These are phyloP conservation scores for Actinostola sp. DNA, from an alignment of 92 coral and sea anemone species.

Conservation along the genomic window DNA sequence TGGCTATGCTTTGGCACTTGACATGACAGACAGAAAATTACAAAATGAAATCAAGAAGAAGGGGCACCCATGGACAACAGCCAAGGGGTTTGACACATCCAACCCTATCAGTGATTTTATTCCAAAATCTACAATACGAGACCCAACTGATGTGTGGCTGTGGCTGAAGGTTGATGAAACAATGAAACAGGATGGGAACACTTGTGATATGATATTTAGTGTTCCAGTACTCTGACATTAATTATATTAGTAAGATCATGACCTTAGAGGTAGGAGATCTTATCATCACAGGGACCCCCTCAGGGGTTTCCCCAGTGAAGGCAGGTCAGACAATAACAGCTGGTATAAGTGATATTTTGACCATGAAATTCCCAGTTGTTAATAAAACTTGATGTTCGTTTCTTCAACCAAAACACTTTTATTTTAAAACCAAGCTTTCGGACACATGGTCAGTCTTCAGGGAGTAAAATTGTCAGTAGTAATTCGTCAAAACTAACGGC, in stretches of 20 bases:
- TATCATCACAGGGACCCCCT: slow-evolving; percentile 91
- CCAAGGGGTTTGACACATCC: slow-evolving; percentile 96
- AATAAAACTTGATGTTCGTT: slow-evolving; percentile 33
- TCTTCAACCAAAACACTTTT: too few relatives aligned
- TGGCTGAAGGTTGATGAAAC: slow-evolving; percentile 90
- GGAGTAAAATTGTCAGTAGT: too few relatives aligned
- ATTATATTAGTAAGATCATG: slow-evolving; percentile 85
- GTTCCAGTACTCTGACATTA: slow-evolving; percentile 86
- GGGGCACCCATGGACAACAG: slow-evolving; percentile 90
- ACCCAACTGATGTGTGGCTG: slow-evolving; percentile 70
- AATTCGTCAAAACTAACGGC: too few relatives aligned
- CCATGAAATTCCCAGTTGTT: slow-evolving; percentile 86
- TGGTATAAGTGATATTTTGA: slow-evolving; percentile 73
- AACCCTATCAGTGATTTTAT: slow-evolving; percentile 85
- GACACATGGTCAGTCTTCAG: too few relatives aligned
- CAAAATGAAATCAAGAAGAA: slow-evolving; percentile 82
- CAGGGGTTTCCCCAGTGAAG: slow-evolving; percentile 83
- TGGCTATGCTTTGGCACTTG: slow-evolving; percentile 95
- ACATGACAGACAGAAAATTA: slow-evolving; percentile 92
- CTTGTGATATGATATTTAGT: slow-evolving; percentile 86
- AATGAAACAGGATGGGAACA: slow-evolving; percentile 89
- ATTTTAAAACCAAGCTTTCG: too few relatives aligned
- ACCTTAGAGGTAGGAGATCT: slow-evolving; percentile 94
- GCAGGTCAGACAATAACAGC: slow-evolving; percentile 89
- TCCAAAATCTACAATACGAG: slow-evolving; percentile 64